A percentile compares a stretch with the other conserved stretches of the same genome.
phyloP scores from a whole-genome alignment of 2,797 vertebrate species.

The Catharus ustulatus region DNA sequence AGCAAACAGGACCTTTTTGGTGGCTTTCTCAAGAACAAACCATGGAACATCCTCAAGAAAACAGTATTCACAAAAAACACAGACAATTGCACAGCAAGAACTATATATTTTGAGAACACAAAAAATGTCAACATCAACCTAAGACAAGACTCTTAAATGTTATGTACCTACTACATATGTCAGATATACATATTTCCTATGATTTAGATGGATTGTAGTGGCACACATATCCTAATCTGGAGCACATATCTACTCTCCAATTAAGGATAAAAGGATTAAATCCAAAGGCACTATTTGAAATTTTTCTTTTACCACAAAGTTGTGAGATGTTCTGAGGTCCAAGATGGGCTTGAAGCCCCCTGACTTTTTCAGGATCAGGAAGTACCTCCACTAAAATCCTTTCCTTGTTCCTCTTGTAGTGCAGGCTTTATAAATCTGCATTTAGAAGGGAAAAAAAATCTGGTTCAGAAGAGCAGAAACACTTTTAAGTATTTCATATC shows the following conservation, averaged over 20 bases:
- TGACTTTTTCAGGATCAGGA: constrained; percentile 73
- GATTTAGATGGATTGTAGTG: not conserved
- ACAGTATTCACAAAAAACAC: constrained; percentile 16
- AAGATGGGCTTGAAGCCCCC: constrained; percentile 76
- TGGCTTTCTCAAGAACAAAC: not conserved
- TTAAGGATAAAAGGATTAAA: constrained; percentile 50
- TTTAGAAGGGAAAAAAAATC: constrained; percentile 74
- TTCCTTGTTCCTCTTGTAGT: constrained; percentile 70
- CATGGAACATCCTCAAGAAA: constrained; percentile 3
- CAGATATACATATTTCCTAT: constrained; percentile 13
- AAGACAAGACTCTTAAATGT: not conserved
- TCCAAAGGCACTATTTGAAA: constrained; percentile 72
- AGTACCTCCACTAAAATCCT: constrained; percentile 75
- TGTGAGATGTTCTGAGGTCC: constrained; percentile 74
- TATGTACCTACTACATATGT: constrained; percentile 39
- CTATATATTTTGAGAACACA: not conserved
- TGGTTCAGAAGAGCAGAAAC: constrained; percentile 71
- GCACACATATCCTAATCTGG: constrained; percentile 38
- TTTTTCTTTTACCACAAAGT: constrained; percentile 73
- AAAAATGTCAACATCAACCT: not conserved
- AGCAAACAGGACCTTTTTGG: not conserved
- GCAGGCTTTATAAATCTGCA: constrained; percentile 74
- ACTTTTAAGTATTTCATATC: constrained; percentile 47
- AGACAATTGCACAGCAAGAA: constrained; percentile 32
- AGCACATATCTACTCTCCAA: constrained; percentile 54